phyloP scores from a whole-genome alignment of 2,797 vertebrate genomes.

The Erethizon dorsatum region DNA sequence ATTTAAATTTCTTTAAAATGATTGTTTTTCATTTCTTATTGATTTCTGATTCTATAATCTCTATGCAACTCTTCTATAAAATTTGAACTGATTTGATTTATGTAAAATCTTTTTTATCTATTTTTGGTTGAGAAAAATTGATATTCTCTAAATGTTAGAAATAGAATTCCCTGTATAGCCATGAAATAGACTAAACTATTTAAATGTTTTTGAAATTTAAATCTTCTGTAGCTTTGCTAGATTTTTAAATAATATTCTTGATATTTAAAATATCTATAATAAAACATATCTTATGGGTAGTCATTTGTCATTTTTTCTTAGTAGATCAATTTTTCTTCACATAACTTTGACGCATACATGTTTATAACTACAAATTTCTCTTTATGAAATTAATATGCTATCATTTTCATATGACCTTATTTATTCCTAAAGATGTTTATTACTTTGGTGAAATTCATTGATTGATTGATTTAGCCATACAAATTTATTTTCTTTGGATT shows the following conservation, averaged over 20 bases:
- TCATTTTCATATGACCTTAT: background rate
- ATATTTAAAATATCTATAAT: background rate
- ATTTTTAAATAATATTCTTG: background rate
- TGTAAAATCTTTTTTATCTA: background rate
- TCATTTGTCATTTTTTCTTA: background rate
- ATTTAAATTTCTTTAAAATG: conserved; percentile 9
- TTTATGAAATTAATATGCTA: background rate
- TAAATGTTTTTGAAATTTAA: background rate
- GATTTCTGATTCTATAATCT: background rate
- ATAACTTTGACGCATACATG: background rate
- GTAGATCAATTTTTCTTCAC: background rate
- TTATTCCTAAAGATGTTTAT: background rate
- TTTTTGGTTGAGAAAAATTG: background rate
- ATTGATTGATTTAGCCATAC: background rate
- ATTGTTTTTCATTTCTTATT: background rate
- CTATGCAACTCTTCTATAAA: background rate
- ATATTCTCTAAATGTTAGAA: background rate
- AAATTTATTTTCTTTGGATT: background rate
- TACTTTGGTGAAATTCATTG: background rate
- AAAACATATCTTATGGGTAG: background rate
- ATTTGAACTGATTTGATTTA: background rate
- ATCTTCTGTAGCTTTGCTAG: background rate
- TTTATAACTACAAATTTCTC: background rate
- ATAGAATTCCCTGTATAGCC: background rate
- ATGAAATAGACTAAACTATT: background rate